Conservation (phyloP, 2,797 vertebrate genomes). For the Epinephelus coioides region DNA sequence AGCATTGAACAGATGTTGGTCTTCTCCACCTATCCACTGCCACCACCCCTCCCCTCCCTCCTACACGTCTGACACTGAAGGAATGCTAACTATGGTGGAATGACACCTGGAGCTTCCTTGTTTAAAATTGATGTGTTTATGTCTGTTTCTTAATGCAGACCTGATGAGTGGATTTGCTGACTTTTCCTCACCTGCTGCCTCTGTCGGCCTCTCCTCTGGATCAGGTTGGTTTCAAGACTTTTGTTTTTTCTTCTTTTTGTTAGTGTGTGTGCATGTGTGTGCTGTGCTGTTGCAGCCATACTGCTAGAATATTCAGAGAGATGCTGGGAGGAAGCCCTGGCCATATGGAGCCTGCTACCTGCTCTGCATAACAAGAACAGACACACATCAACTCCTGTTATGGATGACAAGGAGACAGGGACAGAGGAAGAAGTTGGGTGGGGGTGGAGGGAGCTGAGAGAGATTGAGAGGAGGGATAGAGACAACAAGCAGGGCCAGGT, state of each 20-base stretch:
- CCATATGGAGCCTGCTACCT: slow-evolving; percentile 93
- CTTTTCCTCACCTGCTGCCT: slow-evolving; percentile 90
- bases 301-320: slow-evolving; percentile 86
- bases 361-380: slow-evolving; percentile 93
- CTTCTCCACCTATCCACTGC: slow-evolving; percentile 81
- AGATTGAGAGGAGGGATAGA: slow-evolving; percentile 56
- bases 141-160: slow-evolving; percentile 79
- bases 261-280: slow-evolving; percentile 54
- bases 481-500: slow-evolving; percentile 60
- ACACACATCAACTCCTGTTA: slow-evolving; percentile 92
- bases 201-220: slow-evolving; percentile 85
- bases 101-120: slow-evolving; percentile 72
- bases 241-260: slow-evolving; percentile 23
- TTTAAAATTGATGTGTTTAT: slow-evolving; percentile 60
- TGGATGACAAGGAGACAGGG: slow-evolving; percentile 88
- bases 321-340: slow-evolving; percentile 82
- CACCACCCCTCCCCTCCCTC: slow-evolving; percentile 76
- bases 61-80: slow-evolving; percentile 83
- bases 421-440: slow-evolving; percentile 71
- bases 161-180: slow-evolving; percentile 94
- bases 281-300: slow-evolving; percentile 75
- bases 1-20: slow-evolving; percentile 94
- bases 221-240: slow-evolving; percentile 86
- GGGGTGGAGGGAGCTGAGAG: slow-evolving; percentile 66
- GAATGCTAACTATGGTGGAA: slow-evolving; percentile 77